Evolutionary conservation across 2,797 vertebrate genomes (phyloP).

Genomic region (Tokudaia muenninki): DNA sequence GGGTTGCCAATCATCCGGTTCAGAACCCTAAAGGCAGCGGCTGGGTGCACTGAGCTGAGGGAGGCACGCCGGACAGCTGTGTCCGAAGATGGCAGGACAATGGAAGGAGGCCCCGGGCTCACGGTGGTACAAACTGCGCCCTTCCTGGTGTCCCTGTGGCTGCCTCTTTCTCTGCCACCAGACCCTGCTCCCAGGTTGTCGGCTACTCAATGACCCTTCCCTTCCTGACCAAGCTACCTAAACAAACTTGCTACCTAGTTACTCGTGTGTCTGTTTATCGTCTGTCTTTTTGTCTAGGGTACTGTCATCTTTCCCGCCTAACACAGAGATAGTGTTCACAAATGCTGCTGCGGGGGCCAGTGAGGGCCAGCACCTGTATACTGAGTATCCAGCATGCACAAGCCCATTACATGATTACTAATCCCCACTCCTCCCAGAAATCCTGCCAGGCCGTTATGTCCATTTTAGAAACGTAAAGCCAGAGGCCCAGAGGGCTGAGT

Average conservation of each 20-base stretch:
- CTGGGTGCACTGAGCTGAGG: not conserved
- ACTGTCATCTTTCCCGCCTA: not conserved
- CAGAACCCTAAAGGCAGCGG: not conserved
- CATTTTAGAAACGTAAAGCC: not conserved
- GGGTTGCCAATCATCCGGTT: not conserved
- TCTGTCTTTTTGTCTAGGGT: not conserved
- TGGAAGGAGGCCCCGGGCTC: not conserved
- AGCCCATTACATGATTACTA: not conserved
- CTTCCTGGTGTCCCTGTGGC: accelerated
- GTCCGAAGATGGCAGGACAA: not conserved
- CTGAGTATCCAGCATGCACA: not conserved
- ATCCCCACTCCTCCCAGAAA: not conserved
- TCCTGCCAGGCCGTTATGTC: not conserved
- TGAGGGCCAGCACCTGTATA: not conserved
- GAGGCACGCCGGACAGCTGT: accelerated
- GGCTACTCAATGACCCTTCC: not conserved
- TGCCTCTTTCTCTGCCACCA: not conserved
- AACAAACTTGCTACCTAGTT: too few relatives aligned
- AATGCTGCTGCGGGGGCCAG: not conserved
- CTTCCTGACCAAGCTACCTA: not conserved
- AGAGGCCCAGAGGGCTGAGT: not conserved
- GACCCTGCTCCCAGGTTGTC: not conserved
- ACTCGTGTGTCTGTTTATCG: not conserved
- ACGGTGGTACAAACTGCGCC: not conserved
- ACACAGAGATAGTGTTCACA: not conserved